Percentiles rank a stretch among this genome's conserved stretches.
These are phyloP conservation scores for Ptychoptera albimana DNA, from an alignment of 2,888 invertebrate genomes.

Conservation along the genomic window DNA sequence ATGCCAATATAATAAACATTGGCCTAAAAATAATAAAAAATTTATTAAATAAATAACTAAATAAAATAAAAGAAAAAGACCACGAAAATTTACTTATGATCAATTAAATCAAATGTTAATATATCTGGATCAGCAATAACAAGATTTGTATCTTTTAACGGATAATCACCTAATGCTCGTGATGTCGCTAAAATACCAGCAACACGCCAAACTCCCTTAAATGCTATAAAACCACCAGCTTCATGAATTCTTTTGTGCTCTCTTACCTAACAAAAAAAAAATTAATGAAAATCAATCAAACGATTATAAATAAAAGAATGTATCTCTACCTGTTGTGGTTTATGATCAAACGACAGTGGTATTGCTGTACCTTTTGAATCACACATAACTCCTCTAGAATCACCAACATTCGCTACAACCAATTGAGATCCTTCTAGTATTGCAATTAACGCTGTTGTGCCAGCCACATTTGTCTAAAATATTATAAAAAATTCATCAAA, in stretches of 20 bases:
- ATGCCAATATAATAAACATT: constrained; percentile 79
- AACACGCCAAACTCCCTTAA: constrained; percentile 92
- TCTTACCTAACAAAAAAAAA: constrained; percentile 42
- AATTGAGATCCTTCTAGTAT: constrained; percentile 66
- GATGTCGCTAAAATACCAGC: constrained; percentile 91
- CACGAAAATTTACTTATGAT: constrained; percentile 42
- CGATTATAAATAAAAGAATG: no score
- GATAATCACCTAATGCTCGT: constrained; percentile 87
- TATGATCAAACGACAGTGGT: constrained; percentile 89
- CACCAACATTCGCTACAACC: constrained; percentile 91
- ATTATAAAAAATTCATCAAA: neutral
- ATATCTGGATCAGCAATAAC: constrained; percentile 95
- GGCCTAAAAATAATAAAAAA: constrained; percentile 32
- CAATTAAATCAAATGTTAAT: constrained; percentile 71
- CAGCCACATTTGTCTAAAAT: constrained; percentile 48
- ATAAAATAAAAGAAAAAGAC: constrained; percentile 7
- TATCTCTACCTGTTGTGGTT: constrained; percentile 46
- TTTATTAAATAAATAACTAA: neutral
- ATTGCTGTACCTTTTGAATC: constrained; percentile 79
- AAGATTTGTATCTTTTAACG: constrained; percentile 81
- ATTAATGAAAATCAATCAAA: no score
- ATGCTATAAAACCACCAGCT: constrained; percentile 89
- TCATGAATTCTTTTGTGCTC: constrained; percentile 85
- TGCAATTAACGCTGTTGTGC: constrained; percentile 86
- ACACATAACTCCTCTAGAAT: constrained; percentile 91